Evolutionary conservation across 2,888 invertebrate genomes (phyloP), one percentile per base, ranked within the genome.

Genomic region (Drosophila recens): DNA sequence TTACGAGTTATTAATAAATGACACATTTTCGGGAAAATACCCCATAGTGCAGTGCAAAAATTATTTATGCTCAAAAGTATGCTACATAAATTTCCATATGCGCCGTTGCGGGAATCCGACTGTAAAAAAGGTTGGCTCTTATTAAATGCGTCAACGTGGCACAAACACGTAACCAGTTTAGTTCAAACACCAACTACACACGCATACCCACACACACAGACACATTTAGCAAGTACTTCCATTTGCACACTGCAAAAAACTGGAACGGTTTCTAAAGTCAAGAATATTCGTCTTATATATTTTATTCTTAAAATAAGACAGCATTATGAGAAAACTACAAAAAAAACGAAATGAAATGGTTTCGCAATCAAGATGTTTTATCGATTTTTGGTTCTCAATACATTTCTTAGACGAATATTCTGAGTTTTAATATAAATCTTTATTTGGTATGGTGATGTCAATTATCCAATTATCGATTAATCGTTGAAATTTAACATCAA

Each of bases 81-180:
- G 80, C 76, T 69, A 80, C 80, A 79, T 80, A 79, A 76, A 79
- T 77, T 77, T 77, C 66, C 76, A 77, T 77, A 77, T 75, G 79
- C 65, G 65, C 33, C 70, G 30, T 57, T 20, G 43, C 53, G 48
- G 33, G 53, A 61, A 73, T 61, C 49, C 40, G 57, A 64, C 40
- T 70, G 59, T 67, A 74, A 76, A 72, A 67, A 78, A 76, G 67
- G 63, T 36, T 45, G 30, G 17, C 49, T 58, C 75, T 63, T 79
- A 76, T 75, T 72, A 79, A 76, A 75, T 74, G 79, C 79, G 62
- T 63, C 75, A 69, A 70, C 70, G 62, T 70, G 75, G 75, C 46
- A 46, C 58, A 48, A 63, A 54, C 40, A 34, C 59, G 58, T 49
- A 71, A 54, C 57, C 62, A 42, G 38, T 63, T 72, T 43, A 73